Evolutionary conservation across 2,113 vertebrate genomes (phyloP).

Genomic region (Cyprinodon variegatus): DNA sequence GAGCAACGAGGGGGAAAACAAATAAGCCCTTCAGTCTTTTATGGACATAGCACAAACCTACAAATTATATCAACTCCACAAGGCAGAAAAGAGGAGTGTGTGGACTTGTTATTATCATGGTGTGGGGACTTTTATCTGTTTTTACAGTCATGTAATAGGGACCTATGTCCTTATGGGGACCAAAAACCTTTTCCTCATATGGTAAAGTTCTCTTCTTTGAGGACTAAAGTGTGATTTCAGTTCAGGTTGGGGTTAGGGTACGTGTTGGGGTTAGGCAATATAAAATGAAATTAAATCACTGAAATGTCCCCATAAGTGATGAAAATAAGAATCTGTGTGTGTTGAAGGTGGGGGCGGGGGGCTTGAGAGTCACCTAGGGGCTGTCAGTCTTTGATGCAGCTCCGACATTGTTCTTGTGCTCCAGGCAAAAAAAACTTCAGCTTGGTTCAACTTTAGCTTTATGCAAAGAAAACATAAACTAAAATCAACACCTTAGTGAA

Average conservation of each 20-base stretch:
- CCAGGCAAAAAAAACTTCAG: conserved; percentile 45
- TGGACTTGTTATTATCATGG: background rate
- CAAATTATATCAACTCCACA: conserved; percentile 61
- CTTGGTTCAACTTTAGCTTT: conserved; percentile 60
- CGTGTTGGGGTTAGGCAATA: no score
- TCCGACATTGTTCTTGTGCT: conserved; percentile 48
- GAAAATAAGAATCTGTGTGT: no score
- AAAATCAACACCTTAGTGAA: conserved; percentile 54
- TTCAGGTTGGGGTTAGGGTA: no score
- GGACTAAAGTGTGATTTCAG: no score
- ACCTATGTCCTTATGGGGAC: no score
- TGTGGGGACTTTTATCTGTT: no score
- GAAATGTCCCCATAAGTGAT: no score
- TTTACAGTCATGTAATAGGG: no score
- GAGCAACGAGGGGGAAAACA: conserved; percentile 71
- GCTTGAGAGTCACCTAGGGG: conserved; percentile 56
- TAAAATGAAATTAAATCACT: no score
- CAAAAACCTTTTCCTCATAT: no score
- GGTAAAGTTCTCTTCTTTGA: no score
- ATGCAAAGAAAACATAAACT: conserved; percentile 48
- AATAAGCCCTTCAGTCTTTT: conserved; percentile 66
- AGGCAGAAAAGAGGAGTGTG: conserved; percentile 54
- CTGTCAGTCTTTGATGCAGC: conserved; percentile 50
- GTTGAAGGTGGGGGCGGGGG: no score
- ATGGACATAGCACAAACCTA: conserved; percentile 59